These are phyloP conservation scores for Elmis aenea DNA, from an alignment of 2,888 invertebrate genomes.

Conservation along the genomic window DNA sequence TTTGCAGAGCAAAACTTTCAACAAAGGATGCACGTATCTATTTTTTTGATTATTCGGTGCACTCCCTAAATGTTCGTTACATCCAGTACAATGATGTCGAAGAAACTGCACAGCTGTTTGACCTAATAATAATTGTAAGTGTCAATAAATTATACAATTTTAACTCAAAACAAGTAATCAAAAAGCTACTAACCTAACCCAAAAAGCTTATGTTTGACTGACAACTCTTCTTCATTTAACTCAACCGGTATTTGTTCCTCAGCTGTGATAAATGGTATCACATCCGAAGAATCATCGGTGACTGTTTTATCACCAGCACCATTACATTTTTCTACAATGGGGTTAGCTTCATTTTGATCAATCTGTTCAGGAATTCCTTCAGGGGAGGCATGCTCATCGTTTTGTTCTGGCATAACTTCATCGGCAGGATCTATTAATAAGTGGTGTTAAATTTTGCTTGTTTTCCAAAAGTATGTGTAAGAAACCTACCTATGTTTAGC, in stretches of 20 bases:
- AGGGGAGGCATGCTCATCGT: neutral
- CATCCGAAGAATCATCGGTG: too few relatives aligned
- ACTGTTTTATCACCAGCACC: too few relatives aligned
- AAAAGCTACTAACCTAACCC: conserved; percentile 12
- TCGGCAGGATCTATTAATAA: too few relatives aligned
- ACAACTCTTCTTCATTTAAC: conserved; percentile 18
- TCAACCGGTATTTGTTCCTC: conserved; percentile 25
- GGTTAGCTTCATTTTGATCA: conserved; percentile 2
- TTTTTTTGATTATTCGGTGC: conserved; percentile 58
- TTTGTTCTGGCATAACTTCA: too few relatives aligned
- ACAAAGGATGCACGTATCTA: conserved; percentile 67
- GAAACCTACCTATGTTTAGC: conserved; percentile 14
- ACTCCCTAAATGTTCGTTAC: conserved; percentile 70
- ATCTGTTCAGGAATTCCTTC: neutral
- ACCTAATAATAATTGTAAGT: too few relatives aligned
- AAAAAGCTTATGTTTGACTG: conserved; percentile 17
- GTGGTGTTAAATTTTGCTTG: conserved; percentile 4
- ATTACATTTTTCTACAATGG: too few relatives aligned
- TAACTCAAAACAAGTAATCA: neutral
- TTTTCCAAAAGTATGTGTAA: conserved; percentile 1
- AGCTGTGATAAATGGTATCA: too few relatives aligned
- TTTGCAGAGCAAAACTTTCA: conserved; percentile 67
- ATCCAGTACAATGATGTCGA: conserved; percentile 69
- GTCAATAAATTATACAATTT: conserved; percentile 33
- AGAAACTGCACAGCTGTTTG: conserved; percentile 55